Conservation (phyloP, 2,888 invertebrate species). For the Brachyopa scutellaris region DNA sequence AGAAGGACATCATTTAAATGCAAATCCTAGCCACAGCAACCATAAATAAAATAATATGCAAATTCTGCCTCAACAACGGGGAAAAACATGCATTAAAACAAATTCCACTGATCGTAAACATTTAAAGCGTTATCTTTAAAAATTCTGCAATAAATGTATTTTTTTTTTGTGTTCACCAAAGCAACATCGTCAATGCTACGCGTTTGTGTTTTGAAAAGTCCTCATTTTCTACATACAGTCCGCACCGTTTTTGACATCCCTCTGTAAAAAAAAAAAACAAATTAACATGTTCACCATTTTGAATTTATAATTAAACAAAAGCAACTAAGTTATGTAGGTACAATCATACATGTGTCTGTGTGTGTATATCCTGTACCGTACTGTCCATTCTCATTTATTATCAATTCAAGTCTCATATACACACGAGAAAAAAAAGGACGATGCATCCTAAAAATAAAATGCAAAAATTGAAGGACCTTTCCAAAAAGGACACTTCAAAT, state of each 20-base stretch:
- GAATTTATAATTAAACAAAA: constrained; percentile 63
- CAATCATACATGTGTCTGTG: no score
- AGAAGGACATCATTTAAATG: not conserved
- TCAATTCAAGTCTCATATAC: constrained; percentile 49
- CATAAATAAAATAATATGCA: not conserved
- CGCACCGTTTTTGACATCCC: not conserved
- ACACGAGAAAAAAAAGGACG: not conserved
- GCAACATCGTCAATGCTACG: constrained; percentile 16
- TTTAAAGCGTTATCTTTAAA: constrained; percentile 24
- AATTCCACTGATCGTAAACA: constrained; percentile 8
- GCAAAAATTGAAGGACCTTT: constrained; percentile 37
- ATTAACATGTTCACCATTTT: constrained; percentile 68
- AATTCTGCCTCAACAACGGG: not conserved
- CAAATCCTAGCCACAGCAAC: not conserved
- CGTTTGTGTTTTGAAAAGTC: constrained; percentile 24
- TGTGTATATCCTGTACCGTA: constrained; percentile 5
- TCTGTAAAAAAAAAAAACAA: constrained; percentile 29
- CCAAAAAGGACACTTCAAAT: constrained; percentile 35
- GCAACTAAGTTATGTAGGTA: constrained; percentile 13
- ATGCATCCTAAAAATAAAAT: constrained; percentile 23
- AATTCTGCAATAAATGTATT: not conserved
- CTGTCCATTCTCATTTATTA: constrained; percentile 5
- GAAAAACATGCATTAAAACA: not conserved
- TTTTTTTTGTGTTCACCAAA: not conserved
- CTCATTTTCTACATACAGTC: constrained; percentile 17